Conservation (phyloP, 2,113 vertebrate species). For the Jaculus jaculus region DNA sequence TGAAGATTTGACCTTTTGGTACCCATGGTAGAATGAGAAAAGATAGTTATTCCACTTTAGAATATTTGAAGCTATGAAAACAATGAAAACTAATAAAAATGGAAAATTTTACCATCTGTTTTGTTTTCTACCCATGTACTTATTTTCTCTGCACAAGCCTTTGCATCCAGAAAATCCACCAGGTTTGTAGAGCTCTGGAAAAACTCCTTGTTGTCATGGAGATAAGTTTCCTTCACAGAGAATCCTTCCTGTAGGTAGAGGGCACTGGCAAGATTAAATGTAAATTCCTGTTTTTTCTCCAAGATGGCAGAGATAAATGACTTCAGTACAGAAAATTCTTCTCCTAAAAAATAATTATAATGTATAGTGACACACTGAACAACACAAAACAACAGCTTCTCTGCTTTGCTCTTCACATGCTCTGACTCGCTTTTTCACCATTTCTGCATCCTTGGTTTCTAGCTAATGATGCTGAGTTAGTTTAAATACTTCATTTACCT, state of each 20-base stretch:
- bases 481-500: constrained; percentile 66
- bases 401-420: constrained; percentile 39
- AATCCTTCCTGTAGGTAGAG: constrained; percentile 89
- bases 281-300: constrained; percentile 82
- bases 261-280: constrained; percentile 87
- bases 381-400: constrained; percentile 69
- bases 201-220: constrained; percentile 88
- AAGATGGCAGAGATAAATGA: constrained; percentile 80
- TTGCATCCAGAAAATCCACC: constrained; percentile 87
- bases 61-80: constrained; percentile 52
- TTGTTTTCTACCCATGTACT: constrained; percentile 88
- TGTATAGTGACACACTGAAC: constrained; percentile 66
- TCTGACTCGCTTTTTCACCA: constrained; percentile 1
- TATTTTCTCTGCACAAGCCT: constrained; percentile 84
- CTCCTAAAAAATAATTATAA: constrained; percentile 79
- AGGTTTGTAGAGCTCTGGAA: constrained; percentile 85
- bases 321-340: constrained; percentile 80
- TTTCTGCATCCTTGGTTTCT: constrained; percentile 14
- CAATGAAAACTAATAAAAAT: constrained; percentile 75
- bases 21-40: constrained; percentile 52
- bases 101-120: constrained; percentile 87
- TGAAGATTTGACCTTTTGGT: neutral
- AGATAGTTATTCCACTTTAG: constrained; percentile 49
- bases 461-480: constrained; percentile 33
- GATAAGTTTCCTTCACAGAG: constrained; percentile 84